Conservation (phyloP, 2,113 vertebrate genomes). For the Peromyscus maniculatus region DNA sequence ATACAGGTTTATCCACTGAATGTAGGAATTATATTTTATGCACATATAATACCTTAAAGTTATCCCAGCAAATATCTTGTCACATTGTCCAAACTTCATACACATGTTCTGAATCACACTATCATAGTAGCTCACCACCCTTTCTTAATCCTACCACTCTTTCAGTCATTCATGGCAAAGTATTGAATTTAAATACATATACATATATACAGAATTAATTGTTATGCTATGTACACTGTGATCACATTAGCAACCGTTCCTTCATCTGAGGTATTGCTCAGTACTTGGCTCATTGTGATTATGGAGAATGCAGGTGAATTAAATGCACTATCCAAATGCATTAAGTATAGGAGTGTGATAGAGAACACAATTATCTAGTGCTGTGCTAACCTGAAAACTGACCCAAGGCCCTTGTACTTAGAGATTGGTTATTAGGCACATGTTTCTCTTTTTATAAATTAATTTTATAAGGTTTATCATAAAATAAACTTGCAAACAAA, state of each 20-base stretch:
- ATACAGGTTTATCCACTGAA: neutral
- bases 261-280: slow-evolving; percentile 11
- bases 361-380: neutral
- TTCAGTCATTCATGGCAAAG: neutral
- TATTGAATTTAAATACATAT: neutral
- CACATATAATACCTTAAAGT: neutral
- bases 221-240: neutral
- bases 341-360: neutral
- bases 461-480: neutral
- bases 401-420: neutral
- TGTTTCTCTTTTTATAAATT: neutral
- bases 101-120: slow-evolving; percentile 3
- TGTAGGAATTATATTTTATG: neutral
- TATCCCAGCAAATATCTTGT: neutral
- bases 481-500: neutral
- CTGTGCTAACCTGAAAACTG: slow-evolving; percentile 5
- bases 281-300: neutral
- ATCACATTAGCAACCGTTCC: neutral
- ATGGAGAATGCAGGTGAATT: neutral
- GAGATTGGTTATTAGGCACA: neutral
- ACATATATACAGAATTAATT: neutral
- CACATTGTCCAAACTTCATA: neutral
- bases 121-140: neutral
- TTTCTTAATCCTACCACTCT: neutral
- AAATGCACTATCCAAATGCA: neutral